phyloP scores from a whole-genome alignment of 2,797 vertebrate species.

The Rousettus madagascariensis region DNA sequence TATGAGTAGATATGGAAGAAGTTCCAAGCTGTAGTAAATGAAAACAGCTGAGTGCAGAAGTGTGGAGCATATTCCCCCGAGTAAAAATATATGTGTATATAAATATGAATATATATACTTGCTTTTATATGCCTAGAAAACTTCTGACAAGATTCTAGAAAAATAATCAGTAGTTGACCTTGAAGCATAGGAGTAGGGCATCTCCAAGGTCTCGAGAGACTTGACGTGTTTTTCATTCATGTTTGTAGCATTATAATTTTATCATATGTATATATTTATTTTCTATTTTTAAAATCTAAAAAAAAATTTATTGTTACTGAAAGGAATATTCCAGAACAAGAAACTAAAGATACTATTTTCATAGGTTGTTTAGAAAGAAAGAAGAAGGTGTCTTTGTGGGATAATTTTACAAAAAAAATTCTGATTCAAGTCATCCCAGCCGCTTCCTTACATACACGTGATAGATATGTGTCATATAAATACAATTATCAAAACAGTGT shows the following conservation, averaged over 20 bases:
- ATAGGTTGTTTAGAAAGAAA: not conserved
- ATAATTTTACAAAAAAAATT: not conserved
- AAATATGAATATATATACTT: not conserved
- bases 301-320: not conserved
- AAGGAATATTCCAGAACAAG: not conserved
- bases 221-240: not conserved
- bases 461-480: too few species aligned
- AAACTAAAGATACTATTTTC: not conserved
- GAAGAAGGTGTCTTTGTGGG: not conserved
- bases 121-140: not conserved
- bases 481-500: not conserved
- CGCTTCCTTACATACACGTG: not conserved
- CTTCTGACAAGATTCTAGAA: not conserved
- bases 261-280: not conserved
- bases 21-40: not conserved
- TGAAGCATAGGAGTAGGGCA: not conserved
- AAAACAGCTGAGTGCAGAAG: not conserved
- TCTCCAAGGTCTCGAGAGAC: not conserved
- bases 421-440: not conserved
- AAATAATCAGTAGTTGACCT: not conserved
- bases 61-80: not conserved
- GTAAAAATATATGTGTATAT: not conserved
- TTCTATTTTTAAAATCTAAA: not conserved
- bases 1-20: not conserved
- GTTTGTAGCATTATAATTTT: not conserved